Percentiles rank a stretch among this genome's conserved stretches.
Evolutionary conservation across 2,888 invertebrate species (phyloP).

Genomic region (Diplazon laetatorius): DNA sequence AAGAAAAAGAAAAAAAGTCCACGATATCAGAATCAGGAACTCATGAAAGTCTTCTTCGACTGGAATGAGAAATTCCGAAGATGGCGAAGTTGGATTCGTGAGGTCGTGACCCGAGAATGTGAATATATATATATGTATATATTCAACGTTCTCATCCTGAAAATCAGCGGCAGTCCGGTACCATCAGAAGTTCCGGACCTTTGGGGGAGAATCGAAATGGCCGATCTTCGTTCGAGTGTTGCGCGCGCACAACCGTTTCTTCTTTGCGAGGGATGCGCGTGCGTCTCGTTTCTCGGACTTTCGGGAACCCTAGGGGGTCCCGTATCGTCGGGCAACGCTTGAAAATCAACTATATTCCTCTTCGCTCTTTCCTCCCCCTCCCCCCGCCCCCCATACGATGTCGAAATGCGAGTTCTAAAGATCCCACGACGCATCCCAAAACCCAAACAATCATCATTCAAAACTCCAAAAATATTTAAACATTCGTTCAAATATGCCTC

Average conservation of each 20-base stretch:
- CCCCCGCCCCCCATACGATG: too few species aligned
- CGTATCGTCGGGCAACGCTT: slow-evolving; percentile 35
- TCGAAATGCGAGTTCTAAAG: too few species aligned
- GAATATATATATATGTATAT: too few species aligned
- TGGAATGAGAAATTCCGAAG: slow-evolving; percentile 55
- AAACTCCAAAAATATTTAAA: too few species aligned
- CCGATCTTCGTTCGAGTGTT: too few species aligned
- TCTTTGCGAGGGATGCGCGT: too few species aligned
- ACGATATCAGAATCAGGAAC: slow-evolving; percentile 9
- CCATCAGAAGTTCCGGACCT: slow-evolving; percentile 21
- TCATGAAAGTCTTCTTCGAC: slow-evolving; percentile 12
- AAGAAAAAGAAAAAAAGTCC: neutral
- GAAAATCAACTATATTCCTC: slow-evolving; percentile 46
- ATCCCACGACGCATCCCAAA: too few species aligned
- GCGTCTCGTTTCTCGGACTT: too few species aligned
- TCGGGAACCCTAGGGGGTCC: slow-evolving; percentile 23
- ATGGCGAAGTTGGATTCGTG: slow-evolving; percentile 57
- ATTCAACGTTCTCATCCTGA: slow-evolving; percentile 32
- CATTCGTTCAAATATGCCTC: too few species aligned
- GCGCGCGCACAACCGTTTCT: too few species aligned
- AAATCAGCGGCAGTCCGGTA: slow-evolving; percentile 39
- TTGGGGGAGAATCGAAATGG: slow-evolving; percentile 59
- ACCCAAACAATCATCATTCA: too few species aligned
- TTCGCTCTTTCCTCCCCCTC: too few species aligned
- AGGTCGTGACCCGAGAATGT: slow-evolving; percentile 60